These are phyloP conservation scores for Gymnarchus niloticus DNA, from an alignment of 2,113 vertebrate species.

Conservation along the genomic window DNA sequence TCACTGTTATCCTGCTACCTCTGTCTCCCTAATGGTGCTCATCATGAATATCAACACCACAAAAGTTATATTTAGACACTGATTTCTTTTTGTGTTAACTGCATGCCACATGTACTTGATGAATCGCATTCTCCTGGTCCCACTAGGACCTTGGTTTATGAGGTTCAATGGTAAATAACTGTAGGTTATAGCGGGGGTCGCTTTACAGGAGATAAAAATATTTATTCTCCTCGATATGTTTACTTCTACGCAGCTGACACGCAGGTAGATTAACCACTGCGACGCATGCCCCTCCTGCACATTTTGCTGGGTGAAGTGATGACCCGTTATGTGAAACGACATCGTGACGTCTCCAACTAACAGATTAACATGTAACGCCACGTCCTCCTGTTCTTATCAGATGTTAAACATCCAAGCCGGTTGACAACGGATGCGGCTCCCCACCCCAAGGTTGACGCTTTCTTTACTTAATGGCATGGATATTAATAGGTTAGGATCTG, in stretches of 20 bases:
- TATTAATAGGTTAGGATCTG: not conserved
- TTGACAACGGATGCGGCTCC: not conserved
- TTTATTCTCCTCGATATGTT: slow-evolving; percentile 63
- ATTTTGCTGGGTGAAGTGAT: not conserved
- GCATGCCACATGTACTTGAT: slow-evolving; percentile 49
- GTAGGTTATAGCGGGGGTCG: slow-evolving; percentile 54
- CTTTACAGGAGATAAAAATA: slow-evolving; percentile 61
- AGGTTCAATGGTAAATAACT: slow-evolving; percentile 59
- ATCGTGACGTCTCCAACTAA: not conserved
- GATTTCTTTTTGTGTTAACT: slow-evolving; percentile 57
- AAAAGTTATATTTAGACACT: slow-evolving; percentile 68
- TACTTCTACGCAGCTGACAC: slow-evolving; percentile 61
- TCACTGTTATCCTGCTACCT: slow-evolving; percentile 57
- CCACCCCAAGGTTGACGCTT: not conserved
- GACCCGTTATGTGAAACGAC: not conserved
- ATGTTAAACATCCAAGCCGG: not conserved
- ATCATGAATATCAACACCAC: slow-evolving; percentile 60
- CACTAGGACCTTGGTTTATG: slow-evolving; percentile 52
- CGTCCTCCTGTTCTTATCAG: not conserved
- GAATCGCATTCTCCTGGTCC: slow-evolving; percentile 39
- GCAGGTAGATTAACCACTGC: slow-evolving; percentile 18
- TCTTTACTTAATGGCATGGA: slow-evolving; percentile 10
- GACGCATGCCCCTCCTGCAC: not conserved
- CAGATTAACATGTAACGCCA: not conserved
- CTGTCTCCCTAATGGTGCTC: slow-evolving; percentile 57